Evolutionary conservation across 2,888 invertebrate genomes (phyloP).

Genomic region (Fragum fragum): DNA sequence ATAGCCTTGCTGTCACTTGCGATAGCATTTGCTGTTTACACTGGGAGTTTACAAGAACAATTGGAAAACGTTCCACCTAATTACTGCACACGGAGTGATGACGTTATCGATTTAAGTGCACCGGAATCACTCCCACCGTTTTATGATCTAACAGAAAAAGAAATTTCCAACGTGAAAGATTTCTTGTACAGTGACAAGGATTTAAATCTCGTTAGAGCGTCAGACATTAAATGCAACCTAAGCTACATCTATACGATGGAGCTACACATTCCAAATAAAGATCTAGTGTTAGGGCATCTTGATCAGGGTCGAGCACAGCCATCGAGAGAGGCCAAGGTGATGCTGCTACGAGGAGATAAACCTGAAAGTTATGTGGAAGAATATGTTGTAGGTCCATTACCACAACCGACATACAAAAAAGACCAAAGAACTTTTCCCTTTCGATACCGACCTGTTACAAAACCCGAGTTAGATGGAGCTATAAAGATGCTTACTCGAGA

Average conservation of each 20-base stretch:
- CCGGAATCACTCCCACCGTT: slow-evolving; percentile 59
- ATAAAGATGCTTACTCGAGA: slow-evolving; percentile 33
- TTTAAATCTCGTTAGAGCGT: slow-evolving; percentile 49
- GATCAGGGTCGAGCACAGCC: slow-evolving; percentile 65
- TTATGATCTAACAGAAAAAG: slow-evolving; percentile 58
- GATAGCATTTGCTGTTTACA: slow-evolving; percentile 12
- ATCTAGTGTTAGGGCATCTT: slow-evolving; percentile 43
- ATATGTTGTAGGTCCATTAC: slow-evolving; percentile 75
- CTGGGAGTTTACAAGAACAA: not conserved
- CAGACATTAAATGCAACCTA: slow-evolving; percentile 35
- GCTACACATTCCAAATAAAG: slow-evolving; percentile 55
- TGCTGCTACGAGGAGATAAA: slow-evolving; percentile 77
- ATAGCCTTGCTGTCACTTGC: slow-evolving; percentile 25
- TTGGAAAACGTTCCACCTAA: not conserved
- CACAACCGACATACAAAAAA: slow-evolving; percentile 69
- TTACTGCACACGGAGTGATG: not conserved
- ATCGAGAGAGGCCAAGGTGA: slow-evolving; percentile 72
- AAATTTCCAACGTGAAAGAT: slow-evolving; percentile 51
- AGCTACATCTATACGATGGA: slow-evolving; percentile 63
- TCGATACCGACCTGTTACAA: slow-evolving; percentile 69
- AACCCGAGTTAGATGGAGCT: slow-evolving; percentile 63
- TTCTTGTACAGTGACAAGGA: slow-evolving; percentile 52
- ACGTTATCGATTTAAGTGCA: slow-evolving; percentile 42
- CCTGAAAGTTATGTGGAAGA: slow-evolving; percentile 75
- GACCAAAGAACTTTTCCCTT: slow-evolving; percentile 66